Evolutionary conservation across 2,797 vertebrate genomes (phyloP).

Genomic region (Gorsachius magnificus): DNA sequence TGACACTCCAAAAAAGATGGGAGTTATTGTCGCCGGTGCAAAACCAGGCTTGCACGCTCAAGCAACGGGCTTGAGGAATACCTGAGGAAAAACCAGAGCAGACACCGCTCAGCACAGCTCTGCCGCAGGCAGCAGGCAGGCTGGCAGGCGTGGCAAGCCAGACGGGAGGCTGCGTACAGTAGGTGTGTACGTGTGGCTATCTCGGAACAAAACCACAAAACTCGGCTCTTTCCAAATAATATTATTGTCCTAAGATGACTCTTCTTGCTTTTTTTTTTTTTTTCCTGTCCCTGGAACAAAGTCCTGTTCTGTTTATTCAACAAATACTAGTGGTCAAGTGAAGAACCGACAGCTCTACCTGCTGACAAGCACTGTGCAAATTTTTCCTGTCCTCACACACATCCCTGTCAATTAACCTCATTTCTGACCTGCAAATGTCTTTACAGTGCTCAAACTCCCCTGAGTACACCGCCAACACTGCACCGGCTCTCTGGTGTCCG

Average conservation of each 20-base stretch:
- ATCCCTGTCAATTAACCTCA: conserved; percentile 57
- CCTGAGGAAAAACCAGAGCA: background rate
- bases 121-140: background rate
- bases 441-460: background rate
- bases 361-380: conserved; percentile 39
- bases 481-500: background rate
- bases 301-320: background rate
- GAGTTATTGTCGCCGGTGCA: background rate
- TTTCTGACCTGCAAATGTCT: conserved; percentile 64
- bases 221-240: background rate
- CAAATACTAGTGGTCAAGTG: conserved; percentile 32
- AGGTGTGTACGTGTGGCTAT: background rate
- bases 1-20: background rate
- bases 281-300: background rate
- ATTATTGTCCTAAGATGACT: background rate
- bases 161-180: background rate
- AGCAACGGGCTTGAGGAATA: background rate
- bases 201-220: conserved; percentile 18
- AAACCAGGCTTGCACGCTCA: background rate
- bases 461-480: background rate
- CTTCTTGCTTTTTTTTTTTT: background rate
- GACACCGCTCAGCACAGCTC: background rate
- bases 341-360: conserved; percentile 13
- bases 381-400: conserved; percentile 38
- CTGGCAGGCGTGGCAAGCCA: accelerated